Evolutionary conservation across 2,113 vertebrate species (phyloP), one percentile per base, ranked within the genome.

Genomic region (Microcebus griseorufus): DNA sequence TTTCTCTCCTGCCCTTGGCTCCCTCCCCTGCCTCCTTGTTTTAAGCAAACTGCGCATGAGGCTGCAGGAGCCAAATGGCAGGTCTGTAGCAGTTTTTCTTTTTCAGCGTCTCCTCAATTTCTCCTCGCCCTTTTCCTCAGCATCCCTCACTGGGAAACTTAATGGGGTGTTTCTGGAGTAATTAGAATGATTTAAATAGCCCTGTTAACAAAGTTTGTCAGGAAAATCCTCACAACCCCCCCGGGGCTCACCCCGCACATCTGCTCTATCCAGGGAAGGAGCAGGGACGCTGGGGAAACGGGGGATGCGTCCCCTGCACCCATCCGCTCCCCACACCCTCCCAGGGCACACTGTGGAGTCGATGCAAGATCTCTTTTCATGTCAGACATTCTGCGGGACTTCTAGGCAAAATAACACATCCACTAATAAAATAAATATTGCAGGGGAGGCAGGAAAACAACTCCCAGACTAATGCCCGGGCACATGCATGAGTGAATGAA

Each of bases 111-210:
- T 69, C 60, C 83, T 96, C 51, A 42, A 83, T 93, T 85, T 55
- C 76, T 96, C 87, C 93, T 94, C 10, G 9, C 67, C 89, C 87
- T 91, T 98, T 96, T 94, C 93, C 92, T 93, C 65, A 94, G 96
- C 95, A 97, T 92, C 96, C 96, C 98, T 98, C 98, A 96, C 96
- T 97, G 98, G 97, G 93, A 98, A 98, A 98, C 98, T 98, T 98
- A 98, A 98, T 98, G 98, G 98, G 80, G 97, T 98, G 97, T 98
- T 98, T 98, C 98, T 97, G 97, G 97, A 98, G 97, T 98, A 98
- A 98, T 98, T 98, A 98, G 97, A 97, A 97, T 98, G 98, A 98
- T 98, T 98, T 98, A 98, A 98, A 96, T 82, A 97, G 98, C 90
- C 97, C 76, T 97, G 75, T 5, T 97, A 98, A 98, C 94, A 80